Percentiles rank a stretch among this genome's conserved stretches.
These are phyloP conservation scores for Sebastiscus tertius DNA, from an alignment of 2,797 vertebrate genomes.

Conservation along the genomic window DNA sequence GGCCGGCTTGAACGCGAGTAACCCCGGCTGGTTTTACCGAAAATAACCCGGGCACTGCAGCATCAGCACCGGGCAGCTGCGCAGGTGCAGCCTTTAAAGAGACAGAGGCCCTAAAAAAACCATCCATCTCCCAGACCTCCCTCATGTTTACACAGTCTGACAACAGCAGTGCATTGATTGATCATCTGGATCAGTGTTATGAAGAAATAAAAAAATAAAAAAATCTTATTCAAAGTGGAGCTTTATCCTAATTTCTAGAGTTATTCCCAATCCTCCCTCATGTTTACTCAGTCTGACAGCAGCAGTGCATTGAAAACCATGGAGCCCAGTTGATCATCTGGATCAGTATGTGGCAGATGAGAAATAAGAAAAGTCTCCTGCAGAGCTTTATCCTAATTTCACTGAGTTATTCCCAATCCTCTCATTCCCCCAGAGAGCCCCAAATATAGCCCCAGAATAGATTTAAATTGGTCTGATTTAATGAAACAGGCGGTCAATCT, in stretches of 20 bases:
- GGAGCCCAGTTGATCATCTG: no score
- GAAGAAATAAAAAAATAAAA: background rate
- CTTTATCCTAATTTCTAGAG: background rate
- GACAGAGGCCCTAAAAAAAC: slow-evolving; percentile 54
- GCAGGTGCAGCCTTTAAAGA: slow-evolving; percentile 86
- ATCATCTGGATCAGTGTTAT: background rate
- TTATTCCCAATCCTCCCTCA: no score
- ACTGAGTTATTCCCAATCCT: background rate
- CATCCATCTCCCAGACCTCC: background rate
- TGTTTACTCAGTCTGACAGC: no score
- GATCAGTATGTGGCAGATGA: no score
- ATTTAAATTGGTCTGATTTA: slow-evolving; percentile 31
- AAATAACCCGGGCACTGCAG: slow-evolving; percentile 88
- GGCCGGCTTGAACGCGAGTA: slow-evolving; percentile 85
- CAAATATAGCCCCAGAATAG: background rate
- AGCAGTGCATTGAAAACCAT: no score
- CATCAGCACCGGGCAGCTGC: slow-evolving; percentile 83
- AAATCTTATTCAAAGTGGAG: background rate
- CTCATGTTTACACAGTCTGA: slow-evolving; percentile 47
- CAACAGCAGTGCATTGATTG: background rate
- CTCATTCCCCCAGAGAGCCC: background rate
- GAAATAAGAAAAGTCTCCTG: no score
- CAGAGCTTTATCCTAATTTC: background rate
- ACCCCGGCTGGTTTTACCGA: slow-evolving; percentile 85
- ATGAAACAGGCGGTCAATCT: background rate